Conservation (phyloP, 2,797 vertebrate genomes). For the Phoxinus dragarum region DNA sequence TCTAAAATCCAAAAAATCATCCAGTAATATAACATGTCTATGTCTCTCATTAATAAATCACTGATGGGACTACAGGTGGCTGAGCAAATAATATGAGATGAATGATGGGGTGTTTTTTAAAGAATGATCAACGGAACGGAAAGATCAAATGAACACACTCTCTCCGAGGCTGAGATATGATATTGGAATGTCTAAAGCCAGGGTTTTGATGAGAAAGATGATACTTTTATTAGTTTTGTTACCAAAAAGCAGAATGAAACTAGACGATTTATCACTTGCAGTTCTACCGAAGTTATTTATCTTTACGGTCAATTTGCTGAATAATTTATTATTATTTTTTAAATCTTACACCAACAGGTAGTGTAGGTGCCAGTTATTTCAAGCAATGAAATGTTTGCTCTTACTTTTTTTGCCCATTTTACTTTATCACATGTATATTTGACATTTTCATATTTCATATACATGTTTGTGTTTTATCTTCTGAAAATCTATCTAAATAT, state of each 20-base stretch:
- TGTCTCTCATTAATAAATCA: conserved; percentile 62
- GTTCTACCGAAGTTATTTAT: conserved; percentile 18
- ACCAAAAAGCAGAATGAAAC: conserved; percentile 16
- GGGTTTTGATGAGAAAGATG: conserved; percentile 1
- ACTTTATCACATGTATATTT: background rate
- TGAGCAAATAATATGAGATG: conserved; percentile 16
- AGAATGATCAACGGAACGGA: conserved; percentile 3
- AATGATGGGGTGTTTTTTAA: conserved; percentile 14
- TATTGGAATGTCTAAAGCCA: conserved; percentile 1
- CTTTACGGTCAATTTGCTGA: background rate
- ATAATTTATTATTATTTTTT: background rate
- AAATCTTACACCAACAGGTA: background rate
- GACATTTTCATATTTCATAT: background rate
- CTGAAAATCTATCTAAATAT: background rate
- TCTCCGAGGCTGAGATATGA: conserved; percentile 1
- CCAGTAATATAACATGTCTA: conserved; percentile 5
- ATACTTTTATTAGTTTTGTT: conserved; percentile 22
- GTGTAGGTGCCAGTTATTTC: background rate
- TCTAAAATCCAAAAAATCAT: background rate
- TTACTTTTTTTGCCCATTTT: background rate
- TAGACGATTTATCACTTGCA: background rate
- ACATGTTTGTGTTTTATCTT: background rate
- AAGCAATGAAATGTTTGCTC: background rate
- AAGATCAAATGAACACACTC: conserved; percentile 14
- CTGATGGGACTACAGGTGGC: conserved; percentile 60